Base-by-base conservation (phyloP, 2,888 invertebrate species). In the Arrhopalites spinosus region DNA sequence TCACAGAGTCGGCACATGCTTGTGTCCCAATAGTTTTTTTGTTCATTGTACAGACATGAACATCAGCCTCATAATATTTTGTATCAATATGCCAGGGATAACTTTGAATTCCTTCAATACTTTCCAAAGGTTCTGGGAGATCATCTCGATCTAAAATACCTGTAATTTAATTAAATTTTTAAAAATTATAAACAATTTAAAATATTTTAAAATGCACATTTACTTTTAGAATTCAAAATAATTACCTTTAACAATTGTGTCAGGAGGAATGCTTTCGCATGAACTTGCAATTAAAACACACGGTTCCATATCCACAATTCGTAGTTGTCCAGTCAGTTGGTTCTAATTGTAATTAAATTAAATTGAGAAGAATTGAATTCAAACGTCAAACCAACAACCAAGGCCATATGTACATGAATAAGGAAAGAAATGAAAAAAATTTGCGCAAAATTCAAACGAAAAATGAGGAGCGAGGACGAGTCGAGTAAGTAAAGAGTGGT, bases 31-130 rank as follows among this genome's bases (percentile, higher is more conserved):
- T 84, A 43, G 86, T 87, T 78, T 88, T 85, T 81, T 85, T 83
- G 82, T 87, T 85, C 69, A 89, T 85, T 0, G 88, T 86, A 82
- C 89, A 88, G 25, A 92, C 83, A 79, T 88, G 85, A 45, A 91
- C 87, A 83, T 89, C 87, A 15, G 90, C 88, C 63, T 88, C 88
- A 83, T 92, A 92, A 86, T 92, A 92, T 85, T 92, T 92, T 53
- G 90, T 92, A 79, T 90, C 88, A 77, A 92, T 88, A 78, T 87
- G 86, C 89, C 90, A 90, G 0, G 87, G 84, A 83, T 87, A 86
- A 76, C 85, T 84, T 67, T 84, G 82, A 11, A 85, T 80, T 15
- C 77, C 80, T 23, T 71, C 71, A 25, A 36, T 61, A n/a, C 59
- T n/a, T 30, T 59, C 43, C 61, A 71, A 36, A n/a, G 71, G 59